phyloP scores from a whole-genome alignment of 2,113 vertebrate species.

The Dipodomys spectabilis region DNA sequence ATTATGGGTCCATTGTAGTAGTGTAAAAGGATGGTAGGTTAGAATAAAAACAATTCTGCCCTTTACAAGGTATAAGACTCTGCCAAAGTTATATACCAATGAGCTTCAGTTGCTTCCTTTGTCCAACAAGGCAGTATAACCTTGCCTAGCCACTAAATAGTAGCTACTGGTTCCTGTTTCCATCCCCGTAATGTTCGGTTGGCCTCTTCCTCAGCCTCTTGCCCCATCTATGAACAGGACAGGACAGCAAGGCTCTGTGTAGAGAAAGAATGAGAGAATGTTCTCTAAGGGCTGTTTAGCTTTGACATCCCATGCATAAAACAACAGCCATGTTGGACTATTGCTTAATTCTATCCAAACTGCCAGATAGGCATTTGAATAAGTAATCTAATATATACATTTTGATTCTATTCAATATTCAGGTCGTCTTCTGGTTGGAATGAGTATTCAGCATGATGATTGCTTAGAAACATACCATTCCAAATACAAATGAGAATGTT shows the following conservation, averaged over 20 bases:
- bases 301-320: slow-evolving; percentile 85
- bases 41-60: not conserved
- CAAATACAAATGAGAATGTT: slow-evolving; percentile 87
- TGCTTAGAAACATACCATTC: slow-evolving; percentile 87
- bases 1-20: not conserved
- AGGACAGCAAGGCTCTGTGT: slow-evolving; percentile 33
- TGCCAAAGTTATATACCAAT: not conserved
- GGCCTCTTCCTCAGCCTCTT: not conserved
- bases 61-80: not conserved
- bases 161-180: not conserved
- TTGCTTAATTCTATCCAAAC: slow-evolving; percentile 87
- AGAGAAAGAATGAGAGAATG: slow-evolving; percentile 66
- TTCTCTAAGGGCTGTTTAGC: slow-evolving; percentile 75
- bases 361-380: slow-evolving; percentile 88
- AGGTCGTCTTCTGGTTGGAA: slow-evolving; percentile 86
- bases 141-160: slow-evolving; percentile 11
- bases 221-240: slow-evolving; percentile 63
- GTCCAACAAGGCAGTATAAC: not conserved
- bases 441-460: slow-evolving; percentile 85
- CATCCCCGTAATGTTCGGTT: not conserved
- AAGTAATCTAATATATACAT: slow-evolving; percentile 89
- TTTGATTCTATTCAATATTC: slow-evolving; percentile 88
- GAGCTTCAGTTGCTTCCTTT: not conserved
- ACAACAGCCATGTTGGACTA: slow-evolving; percentile 85
- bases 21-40: not conserved